Evolutionary conservation across 2,113 vertebrate genomes (phyloP), one percentile per base, ranked within the genome.

Genomic region (Rhineura floridana): DNA sequence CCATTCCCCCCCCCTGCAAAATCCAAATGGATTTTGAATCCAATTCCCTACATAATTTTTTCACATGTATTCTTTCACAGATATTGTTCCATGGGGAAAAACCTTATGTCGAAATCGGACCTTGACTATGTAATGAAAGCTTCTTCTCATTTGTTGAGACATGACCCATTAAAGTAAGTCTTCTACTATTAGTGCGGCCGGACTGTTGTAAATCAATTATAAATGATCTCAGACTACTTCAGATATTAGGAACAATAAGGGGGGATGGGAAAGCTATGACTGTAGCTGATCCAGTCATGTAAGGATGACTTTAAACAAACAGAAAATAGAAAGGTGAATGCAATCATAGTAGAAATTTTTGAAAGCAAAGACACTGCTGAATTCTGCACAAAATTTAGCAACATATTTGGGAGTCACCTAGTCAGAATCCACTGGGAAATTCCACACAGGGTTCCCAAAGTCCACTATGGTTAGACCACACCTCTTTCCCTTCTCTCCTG

Each of bases 21-120:
- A 88, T 88, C 70, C 87, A 83, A 17, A 65, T 83, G 81, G 81
- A 88, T 88, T 88, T 88, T 88, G 72, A 83, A 76, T 67, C 44
- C 23, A 55, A 70, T 55, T 87, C 48, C 36, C 85, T 88, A 76
- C 72, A 82, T 88, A 82, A 88, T 88, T 82, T 88, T 88, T 88
- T 88, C 87, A 88, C 87, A 88, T 87, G 86, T 87, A 87, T 87
- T 87, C 69, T 87, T 87, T 87, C 86, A 87, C 86, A 87, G 86
- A 87, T 87, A 81, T 82, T 87, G 86, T 82, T 88, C 80, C 80
- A 82, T 39, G 80, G 70, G 87, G 87, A 65, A 83, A 88, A 83
- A 88, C 72, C 44, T 83, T 88, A 52, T 88, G 69, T 83, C 81
- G 80, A 83, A 88, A 88, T 88, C 72, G 87, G 87, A 88, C 55